These are phyloP conservation scores for Varecia variegata DNA, from an alignment of 2,797 vertebrate genomes.

Conservation along the genomic window DNA sequence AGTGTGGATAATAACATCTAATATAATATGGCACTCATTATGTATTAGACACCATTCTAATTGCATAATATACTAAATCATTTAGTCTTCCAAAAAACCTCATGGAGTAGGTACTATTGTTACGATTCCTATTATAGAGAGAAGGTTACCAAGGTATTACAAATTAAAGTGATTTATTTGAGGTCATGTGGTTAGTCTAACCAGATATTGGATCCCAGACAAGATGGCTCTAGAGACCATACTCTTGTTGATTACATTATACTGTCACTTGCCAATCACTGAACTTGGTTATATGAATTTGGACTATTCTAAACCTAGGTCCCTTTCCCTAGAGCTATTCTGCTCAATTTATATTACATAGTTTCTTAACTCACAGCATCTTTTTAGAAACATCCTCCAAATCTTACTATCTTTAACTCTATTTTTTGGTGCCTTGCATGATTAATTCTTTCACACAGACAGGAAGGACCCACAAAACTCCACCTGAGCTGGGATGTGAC, in stretches of 20 bases:
- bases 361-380: background rate
- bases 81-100: background rate
- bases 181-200: background rate
- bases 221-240: fast-evolving
- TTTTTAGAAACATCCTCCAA: background rate
- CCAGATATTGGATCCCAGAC: background rate
- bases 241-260: background rate
- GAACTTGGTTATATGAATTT: background rate
- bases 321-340: background rate
- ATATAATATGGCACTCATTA: background rate
- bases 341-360: background rate
- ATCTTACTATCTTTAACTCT: background rate
- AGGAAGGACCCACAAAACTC: background rate
- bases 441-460: background rate
- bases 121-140: background rate
- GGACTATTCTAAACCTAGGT: background rate
- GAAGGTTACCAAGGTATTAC: background rate
- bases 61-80: background rate
- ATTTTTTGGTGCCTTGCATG: background rate
- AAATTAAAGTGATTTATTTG: background rate
- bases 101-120: fast-evolving
- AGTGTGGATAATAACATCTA: background rate
- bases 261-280: background rate
- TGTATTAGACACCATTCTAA: background rate
- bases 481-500: background rate